These are phyloP conservation scores for Lycia hirtaria DNA, from an alignment of 2,888 invertebrate genomes.

Conservation along the genomic window DNA sequence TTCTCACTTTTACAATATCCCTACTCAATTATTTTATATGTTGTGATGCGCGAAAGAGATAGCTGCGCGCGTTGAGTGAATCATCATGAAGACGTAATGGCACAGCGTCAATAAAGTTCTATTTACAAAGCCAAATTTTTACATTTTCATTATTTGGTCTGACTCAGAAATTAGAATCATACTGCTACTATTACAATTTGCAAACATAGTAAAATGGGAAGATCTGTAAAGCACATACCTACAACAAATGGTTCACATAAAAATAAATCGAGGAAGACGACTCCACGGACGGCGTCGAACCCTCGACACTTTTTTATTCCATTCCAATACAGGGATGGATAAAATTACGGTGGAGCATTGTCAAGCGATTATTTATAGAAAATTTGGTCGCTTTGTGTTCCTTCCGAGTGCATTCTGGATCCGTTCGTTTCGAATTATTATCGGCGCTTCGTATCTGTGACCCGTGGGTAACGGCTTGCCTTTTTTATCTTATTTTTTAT, in stretches of 20 bases:
- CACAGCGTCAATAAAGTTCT: no score
- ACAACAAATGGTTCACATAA: slow-evolving; percentile 13
- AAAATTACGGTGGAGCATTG: slow-evolving; percentile 79
- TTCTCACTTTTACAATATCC: no score
- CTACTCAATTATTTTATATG: no score
- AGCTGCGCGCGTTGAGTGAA: no score
- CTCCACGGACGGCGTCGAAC: slow-evolving; percentile 63
- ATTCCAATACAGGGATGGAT: slow-evolving; percentile 81
- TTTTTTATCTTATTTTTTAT: slow-evolving; percentile 53
- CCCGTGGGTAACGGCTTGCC: slow-evolving; percentile 61
- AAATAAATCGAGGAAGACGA: slow-evolving; percentile 39
- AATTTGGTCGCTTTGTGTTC: slow-evolving; percentile 80
- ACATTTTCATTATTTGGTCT: no score
- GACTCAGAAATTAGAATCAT: no score
- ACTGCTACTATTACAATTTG: no score
- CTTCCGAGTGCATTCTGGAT: slow-evolving; percentile 68
- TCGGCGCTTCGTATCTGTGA: slow-evolving; percentile 58
- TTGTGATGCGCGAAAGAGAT: no score
- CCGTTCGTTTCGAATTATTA: slow-evolving; percentile 65
- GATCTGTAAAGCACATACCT: not conserved
- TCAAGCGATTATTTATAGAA: slow-evolving; percentile 84
- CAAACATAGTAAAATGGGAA: not conserved
- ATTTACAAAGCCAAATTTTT: no score
- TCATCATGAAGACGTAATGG: no score
- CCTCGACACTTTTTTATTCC: slow-evolving; percentile 70